Base-by-base conservation (phyloP, 2,888 invertebrate species). In the Odontomyia ornata region DNA sequence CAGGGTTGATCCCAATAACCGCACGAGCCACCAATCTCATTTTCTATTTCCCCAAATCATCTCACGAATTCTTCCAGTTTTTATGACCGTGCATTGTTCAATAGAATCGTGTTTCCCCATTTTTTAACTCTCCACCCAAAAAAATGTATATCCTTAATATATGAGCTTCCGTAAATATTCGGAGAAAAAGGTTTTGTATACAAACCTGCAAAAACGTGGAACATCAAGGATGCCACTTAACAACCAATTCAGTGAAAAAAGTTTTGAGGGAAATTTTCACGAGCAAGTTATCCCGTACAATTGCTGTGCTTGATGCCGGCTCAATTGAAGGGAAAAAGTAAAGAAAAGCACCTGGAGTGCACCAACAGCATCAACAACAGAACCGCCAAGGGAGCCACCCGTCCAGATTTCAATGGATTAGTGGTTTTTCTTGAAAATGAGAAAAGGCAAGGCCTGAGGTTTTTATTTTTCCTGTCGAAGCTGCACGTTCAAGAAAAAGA, bases 361-460 rank as follows among this genome's bases (percentile, higher is more conserved):
- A 36, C 5, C 5, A 36, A 9, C 36, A 36, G 36, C 36, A 36
- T 36, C 36, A 36, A 9, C 36, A 3, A 36, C 36, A 36, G 36
- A 5, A 36, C 36, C 3, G 36, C 36, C 9, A 3, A 36, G 36
- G 36, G 9, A 36, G 9, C 36, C 36, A 36, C 36, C 9, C 52
- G 52, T 13, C 52, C n/a, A 52, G 52, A 52, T 52, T 52, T 52
- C 52, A 52, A 52, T 52, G 52, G 52, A 52, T 52, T 52, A 52
- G 52, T 15, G 52, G 52, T 52, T 52, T 52, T 52, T 15, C 13
- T 15, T 52, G 36, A 36, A 36, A 36, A 36, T 36, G 36, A 36
- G 36, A 36, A 36, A 36, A 9, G 9, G 5, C 5, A 4, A 4
- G 52, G 52, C 15, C 15, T 52, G 43, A 13, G 43, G 13, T 52